Conservation (phyloP, 2,888 invertebrate species). For the Rotaria magnacalcarata region DNA sequence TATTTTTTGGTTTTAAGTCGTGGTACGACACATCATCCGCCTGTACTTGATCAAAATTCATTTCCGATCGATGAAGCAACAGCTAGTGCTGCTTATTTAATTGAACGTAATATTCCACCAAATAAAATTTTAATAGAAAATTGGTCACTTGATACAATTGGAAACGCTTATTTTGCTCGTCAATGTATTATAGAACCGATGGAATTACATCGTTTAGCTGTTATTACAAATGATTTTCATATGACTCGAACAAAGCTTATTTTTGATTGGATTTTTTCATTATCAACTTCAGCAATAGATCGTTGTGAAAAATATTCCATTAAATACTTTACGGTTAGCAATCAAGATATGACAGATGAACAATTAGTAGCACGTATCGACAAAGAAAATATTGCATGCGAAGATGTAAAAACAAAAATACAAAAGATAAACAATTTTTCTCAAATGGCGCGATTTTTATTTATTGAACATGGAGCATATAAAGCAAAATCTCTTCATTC, state of each 20-base stretch:
- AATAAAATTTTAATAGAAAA: slow-evolving; percentile 30
- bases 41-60: neutral
- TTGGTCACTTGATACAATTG: slow-evolving; percentile 30
- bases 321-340: neutral
- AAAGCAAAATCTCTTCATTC: neutral
- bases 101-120: neutral
- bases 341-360: slow-evolving; percentile 34
- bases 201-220: neutral
- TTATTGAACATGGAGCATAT: slow-evolving; percentile 28
- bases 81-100: slow-evolving; percentile 16
- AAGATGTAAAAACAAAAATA: neutral
- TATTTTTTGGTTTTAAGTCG: slow-evolving; percentile 32
- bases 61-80: slow-evolving; percentile 29
- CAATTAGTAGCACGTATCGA: neutral
- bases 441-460: slow-evolving; percentile 1
- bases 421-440: neutral
- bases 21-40: slow-evolving; percentile 22
- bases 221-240: slow-evolving; percentile 33
- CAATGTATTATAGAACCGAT: slow-evolving; percentile 1
- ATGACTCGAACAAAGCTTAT: neutral
- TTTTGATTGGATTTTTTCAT: neutral
- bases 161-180: slow-evolving; percentile 26
- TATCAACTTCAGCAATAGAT: neutral
- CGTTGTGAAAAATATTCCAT: neutral
- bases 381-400: neutral